phyloP scores from a whole-genome alignment of 92 coral and sea anemone genomes.

The Blastomussa wellsi region DNA sequence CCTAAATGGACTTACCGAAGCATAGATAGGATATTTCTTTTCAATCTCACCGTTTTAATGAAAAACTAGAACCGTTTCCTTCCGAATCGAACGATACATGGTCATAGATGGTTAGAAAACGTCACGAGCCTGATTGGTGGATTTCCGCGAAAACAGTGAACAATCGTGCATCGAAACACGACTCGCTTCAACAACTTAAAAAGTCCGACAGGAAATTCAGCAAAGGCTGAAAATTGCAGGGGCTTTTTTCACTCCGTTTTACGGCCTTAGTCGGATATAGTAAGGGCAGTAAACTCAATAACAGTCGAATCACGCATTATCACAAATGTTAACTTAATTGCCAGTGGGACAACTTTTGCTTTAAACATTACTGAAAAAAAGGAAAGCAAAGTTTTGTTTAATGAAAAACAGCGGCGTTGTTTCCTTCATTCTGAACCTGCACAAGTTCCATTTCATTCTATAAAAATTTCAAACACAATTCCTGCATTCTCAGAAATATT shows the following conservation, averaged over 20 bases:
- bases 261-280: too few species aligned
- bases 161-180: not conserved
- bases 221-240: not conserved
- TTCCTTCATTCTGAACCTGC: not conserved
- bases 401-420: not conserved
- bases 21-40: not conserved
- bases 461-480: not conserved
- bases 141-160: conserved; percentile 4
- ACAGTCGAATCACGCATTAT: not conserved
- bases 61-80: not conserved
- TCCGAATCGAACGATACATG: not conserved
- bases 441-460: not conserved
- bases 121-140: not conserved
- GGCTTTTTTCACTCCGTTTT: not conserved
- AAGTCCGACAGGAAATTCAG: not conserved
- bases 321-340: not conserved
- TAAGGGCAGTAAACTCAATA: too few species aligned
- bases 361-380: not conserved
- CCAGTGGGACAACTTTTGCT: not conserved
- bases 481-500: too few species aligned
- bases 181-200: not conserved
- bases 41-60: not conserved
- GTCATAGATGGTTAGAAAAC: not conserved
- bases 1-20: not conserved
- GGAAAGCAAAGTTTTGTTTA: not conserved